phyloP scores from a whole-genome alignment of 2,888 invertebrate genomes.

The Sesamia inferens region DNA sequence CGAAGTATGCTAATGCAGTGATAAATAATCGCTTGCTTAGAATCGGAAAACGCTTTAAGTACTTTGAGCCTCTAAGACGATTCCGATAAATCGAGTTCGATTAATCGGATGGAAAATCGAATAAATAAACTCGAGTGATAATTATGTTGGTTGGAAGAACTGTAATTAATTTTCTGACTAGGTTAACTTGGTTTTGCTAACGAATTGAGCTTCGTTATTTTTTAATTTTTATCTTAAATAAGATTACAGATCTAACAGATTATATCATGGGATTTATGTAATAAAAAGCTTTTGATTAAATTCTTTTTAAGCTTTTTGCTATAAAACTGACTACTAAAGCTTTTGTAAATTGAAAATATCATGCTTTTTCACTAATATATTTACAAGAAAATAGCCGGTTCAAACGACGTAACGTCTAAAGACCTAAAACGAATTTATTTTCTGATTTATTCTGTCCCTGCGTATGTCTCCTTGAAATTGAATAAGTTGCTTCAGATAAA shows the following conservation, averaged over 20 bases:
- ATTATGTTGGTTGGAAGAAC: constrained; percentile 48
- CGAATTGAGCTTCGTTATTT: constrained; percentile 6
- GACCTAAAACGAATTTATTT: constrained; percentile 37
- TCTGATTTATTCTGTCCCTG: constrained; percentile 31
- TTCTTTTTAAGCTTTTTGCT: neutral
- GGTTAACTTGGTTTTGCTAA: constrained; percentile 11
- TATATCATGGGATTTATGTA: constrained; percentile 26
- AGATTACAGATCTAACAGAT: constrained; percentile 8
- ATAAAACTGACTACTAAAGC: neutral
- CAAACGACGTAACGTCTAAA: constrained; percentile 6
- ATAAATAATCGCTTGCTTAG: constrained; percentile 62
- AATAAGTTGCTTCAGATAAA: constrained; percentile 51
- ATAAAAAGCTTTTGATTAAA: constrained; percentile 16
- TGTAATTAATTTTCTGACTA: constrained; percentile 49
- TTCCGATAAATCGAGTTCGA: constrained; percentile 60
- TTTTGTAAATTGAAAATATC: constrained; percentile 6
- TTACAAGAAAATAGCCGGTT: constrained; percentile 13
- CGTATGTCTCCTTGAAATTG: constrained; percentile 36
- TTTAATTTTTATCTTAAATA: constrained; percentile 17
- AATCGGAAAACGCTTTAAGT: constrained; percentile 61
- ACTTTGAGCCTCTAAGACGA: constrained; percentile 59
- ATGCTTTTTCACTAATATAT: neutral
- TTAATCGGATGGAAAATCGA: constrained; percentile 58
- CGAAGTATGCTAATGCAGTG: constrained; percentile 62
- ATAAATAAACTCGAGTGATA: constrained; percentile 56